Conservation (phyloP, 1,140 invertebrate genomes). For the Lucilia cuprina region DNA sequence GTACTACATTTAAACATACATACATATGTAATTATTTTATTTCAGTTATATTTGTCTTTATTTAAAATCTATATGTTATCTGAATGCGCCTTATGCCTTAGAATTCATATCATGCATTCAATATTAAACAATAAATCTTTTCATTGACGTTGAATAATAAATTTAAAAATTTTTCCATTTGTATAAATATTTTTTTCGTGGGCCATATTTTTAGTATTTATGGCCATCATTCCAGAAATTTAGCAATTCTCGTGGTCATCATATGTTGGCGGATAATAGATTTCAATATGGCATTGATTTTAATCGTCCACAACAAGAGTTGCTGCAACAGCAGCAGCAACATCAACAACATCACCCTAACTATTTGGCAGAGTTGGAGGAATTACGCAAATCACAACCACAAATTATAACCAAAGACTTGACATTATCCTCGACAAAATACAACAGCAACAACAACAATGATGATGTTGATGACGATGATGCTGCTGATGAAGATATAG, state of each 20-base stretch:
- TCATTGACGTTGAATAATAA: no score
- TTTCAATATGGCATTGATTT: conserved; percentile 53
- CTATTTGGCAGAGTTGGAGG: neutral
- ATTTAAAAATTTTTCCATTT: no score
- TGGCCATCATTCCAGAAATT: conserved; percentile 77
- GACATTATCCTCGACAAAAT: conserved; percentile 10
- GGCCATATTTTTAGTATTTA: conserved; percentile 67
- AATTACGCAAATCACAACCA: neutral
- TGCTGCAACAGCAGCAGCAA: conserved; percentile 28
- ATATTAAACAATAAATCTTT: neutral
- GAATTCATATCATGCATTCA: neutral
- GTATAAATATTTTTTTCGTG: neutral
- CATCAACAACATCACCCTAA: conserved; percentile 32
- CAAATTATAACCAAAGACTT: conserved; percentile 31
- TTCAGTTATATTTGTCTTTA: neutral
- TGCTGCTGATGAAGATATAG: neutral
- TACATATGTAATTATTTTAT: neutral
- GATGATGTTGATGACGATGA: conserved; percentile 1
- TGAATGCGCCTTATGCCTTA: neutral
- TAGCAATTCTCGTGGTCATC: conserved; percentile 69
- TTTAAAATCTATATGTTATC: no score
- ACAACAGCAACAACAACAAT: conserved; percentile 19
- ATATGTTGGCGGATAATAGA: conserved; percentile 62
- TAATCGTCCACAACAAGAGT: conserved; percentile 21
- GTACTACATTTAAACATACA: neutral